Evolutionary conservation across 2,888 invertebrate species (phyloP).

Genomic region (Aricia artaxerxes): DNA sequence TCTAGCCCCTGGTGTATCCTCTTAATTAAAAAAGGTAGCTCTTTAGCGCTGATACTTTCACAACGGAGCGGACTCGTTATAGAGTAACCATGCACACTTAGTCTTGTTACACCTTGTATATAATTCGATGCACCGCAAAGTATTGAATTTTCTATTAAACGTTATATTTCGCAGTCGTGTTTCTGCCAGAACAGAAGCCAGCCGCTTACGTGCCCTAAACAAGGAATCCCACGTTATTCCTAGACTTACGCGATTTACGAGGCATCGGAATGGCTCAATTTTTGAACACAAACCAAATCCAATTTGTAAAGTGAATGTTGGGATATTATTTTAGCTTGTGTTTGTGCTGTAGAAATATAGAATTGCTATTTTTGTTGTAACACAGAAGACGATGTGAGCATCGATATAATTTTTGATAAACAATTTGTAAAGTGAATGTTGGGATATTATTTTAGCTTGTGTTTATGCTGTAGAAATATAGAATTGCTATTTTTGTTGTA

Average conservation of each 20-base stretch:
- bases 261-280: constrained; percentile 32
- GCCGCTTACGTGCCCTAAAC: constrained; percentile 33
- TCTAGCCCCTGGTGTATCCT: too few species aligned
- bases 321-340: not conserved
- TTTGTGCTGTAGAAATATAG: not conserved
- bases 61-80: too few species aligned
- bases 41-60: too few species aligned
- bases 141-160: not conserved
- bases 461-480: too few species aligned
- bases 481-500: too few species aligned
- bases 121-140: not conserved
- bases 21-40: too few species aligned
- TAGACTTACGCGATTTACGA: constrained; percentile 32
- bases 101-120: too few species aligned
- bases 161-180: not conserved
- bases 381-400: not conserved
- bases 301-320: constrained; percentile 23
- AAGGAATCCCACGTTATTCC: constrained; percentile 29
- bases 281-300: constrained; percentile 27
- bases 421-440: too few species aligned
- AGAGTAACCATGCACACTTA: too few species aligned
- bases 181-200: constrained; percentile 16
- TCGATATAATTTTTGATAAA: too few species aligned
- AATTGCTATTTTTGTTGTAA: not conserved
- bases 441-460: too few species aligned